Evolutionary conservation across 2,113 vertebrate genomes (phyloP), one percentile per base, ranked within the genome.

Genomic region (Callorhinus ursinus): DNA sequence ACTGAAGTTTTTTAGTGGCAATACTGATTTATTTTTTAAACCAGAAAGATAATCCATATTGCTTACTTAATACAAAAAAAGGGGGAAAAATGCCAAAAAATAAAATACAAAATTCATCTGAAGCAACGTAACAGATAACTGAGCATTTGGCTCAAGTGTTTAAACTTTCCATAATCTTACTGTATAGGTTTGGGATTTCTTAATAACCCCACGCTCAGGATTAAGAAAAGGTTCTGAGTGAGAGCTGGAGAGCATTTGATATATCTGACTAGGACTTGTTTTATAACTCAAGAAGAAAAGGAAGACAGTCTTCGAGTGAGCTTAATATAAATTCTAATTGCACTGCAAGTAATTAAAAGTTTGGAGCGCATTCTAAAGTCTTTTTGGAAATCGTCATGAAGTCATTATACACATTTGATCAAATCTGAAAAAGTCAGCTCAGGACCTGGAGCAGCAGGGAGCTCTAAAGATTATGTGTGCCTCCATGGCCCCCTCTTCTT

Each of bases 391-490:
- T 88, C 26, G 31, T 19, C 59, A 71, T 81, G 84, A 84, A 92
- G 51, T 92, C 63, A 90, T 33, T 46, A 36, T 33, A 33, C 89
- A 36, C 83, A 63, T 87, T 85, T 88, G 90, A 51, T 98, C 97
- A 98, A 94, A 97, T 72, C 98, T 94, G 95, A 95, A 94, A 93
- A 94, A 95, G 93, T 98, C 97, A 98, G 98, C 98, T 98, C 98
- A 98, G 98, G 98, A 98, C 89, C 97, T 96, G 84, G 93, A 97
- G 88, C 97, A 98, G 98, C 97, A 98, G 98, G 98, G 97, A 98
- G 77, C 97, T 82, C 98, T 98, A 85, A 95, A 94, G 97, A 95
- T 81, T 74, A 93, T 42, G 11, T 53, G 94, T 92, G 95, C 79
- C 86, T 61, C 16, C 91, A 92, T 46, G 94, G 97, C 72, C 51